Evolutionary conservation across 2,888 invertebrate species (phyloP), one percentile per base, ranked within the genome.

Genomic region (Melolontha melolontha): DNA sequence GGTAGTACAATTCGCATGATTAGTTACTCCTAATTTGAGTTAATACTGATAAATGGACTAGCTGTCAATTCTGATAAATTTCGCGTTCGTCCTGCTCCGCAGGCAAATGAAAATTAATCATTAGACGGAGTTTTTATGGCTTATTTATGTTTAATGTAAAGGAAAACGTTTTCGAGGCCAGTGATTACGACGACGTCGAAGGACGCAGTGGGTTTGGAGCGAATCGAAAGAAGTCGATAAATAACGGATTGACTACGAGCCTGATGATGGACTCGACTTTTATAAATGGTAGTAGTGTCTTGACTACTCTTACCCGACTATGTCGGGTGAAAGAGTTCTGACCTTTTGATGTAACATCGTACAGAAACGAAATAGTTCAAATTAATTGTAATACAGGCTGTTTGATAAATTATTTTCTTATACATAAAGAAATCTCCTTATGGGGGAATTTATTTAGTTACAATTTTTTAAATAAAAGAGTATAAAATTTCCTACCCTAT

Each of bases 1-100:
- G 29, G 40, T 29, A 22, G 16, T 44, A 59, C 59, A 59, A 27
- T 59, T 59, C 59, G 59, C 59, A 59, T 59, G 59, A 59, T 59
- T 59, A 59, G 59, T 59, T 44, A 44, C 59, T 59, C 59, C 59
- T 59, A 59, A 59, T 59, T 59, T 59, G 59, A 59, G 59, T 59
- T 59, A 59, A 59, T 59, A 59, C 59, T 59, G 59, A 59, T 59
- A 59, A 59, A 59, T 44, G 59, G 44, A 44, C 59, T 12, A 29
- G n/a, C 57, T 44, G 59, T 59, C 59, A 59, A 59, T 59, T 59
- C 59, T 44, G 59, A 59, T 59, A 44, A 59, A 59, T 59, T 59
- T 29, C 40, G 11, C 54, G 54, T 17, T 59, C 59, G 42, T 44
- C 59, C 59, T 42, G 34, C 34, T 34, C 47, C 1, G 17, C 47